phyloP scores from a whole-genome alignment of 2,888 invertebrate genomes.

The Nymphalis c-album region DNA sequence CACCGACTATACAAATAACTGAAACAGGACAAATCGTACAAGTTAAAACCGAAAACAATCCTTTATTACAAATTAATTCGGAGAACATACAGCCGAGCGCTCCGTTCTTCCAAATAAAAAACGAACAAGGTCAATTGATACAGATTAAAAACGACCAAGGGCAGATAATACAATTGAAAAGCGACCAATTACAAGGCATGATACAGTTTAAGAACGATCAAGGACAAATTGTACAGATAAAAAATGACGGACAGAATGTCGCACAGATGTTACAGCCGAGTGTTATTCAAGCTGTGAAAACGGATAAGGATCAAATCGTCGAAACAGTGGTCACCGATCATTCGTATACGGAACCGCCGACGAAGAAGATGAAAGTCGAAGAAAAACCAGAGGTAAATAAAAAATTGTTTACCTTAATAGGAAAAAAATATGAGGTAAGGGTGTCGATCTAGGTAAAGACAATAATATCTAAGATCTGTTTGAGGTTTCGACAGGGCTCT shows the following conservation, averaged over 20 bases:
- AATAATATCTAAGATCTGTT: no score
- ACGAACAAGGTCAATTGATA: conserved; percentile 72
- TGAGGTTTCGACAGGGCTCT: no score
- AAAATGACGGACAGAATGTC: conserved; percentile 43
- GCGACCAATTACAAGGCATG: conserved; percentile 63
- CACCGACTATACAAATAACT: conserved; percentile 75
- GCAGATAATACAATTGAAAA: conserved; percentile 72
- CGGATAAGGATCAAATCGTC: conserved; percentile 56
- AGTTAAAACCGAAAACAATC: conserved; percentile 63
- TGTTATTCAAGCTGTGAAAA: conserved; percentile 40
- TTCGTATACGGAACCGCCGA: conserved; percentile 69
- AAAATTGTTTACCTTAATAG: not conserved
- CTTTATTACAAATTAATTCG: conserved; percentile 62
- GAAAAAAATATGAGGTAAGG: not conserved
- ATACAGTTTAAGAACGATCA: conserved; percentile 67
- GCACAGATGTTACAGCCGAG: conserved; percentile 39
- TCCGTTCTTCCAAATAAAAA: conserved; percentile 72
- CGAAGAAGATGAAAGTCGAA: conserved; percentile 66
- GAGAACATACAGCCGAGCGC: conserved; percentile 56
- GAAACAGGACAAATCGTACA: conserved; percentile 76
- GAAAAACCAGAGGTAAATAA: conserved; percentile 60
- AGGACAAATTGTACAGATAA: conserved; percentile 60
- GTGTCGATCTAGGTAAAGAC: not conserved
- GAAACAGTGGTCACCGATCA: conserved; percentile 64
- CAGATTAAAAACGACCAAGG: conserved; percentile 74